Percentiles rank a stretch among this genome's conserved stretches.
Conservation (phyloP, 2,113 vertebrate genomes). For the Pimephales promelas region DNA sequence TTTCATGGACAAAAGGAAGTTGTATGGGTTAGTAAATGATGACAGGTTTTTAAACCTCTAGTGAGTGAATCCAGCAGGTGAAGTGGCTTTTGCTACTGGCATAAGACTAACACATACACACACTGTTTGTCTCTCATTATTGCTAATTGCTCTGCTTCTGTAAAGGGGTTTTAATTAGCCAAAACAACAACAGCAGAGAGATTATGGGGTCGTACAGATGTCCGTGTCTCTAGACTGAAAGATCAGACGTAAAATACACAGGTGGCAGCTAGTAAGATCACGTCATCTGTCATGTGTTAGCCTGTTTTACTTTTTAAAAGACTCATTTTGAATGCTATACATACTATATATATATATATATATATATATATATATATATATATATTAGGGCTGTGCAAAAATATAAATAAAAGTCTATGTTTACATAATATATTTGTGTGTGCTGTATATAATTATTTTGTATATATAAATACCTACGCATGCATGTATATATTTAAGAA, state of each 20-base stretch:
- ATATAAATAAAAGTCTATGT: no score
- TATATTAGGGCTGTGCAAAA: no score
- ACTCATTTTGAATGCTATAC: no score
- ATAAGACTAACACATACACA: neutral
- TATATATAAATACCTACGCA: no score
- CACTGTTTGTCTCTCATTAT: conserved; percentile 30
- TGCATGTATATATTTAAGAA: no score
- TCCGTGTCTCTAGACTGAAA: conserved; percentile 23
- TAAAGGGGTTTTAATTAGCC: conserved; percentile 56
- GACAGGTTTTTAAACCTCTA: no score
- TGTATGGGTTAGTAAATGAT: no score
- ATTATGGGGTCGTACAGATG: conserved; percentile 46
- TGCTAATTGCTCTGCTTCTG: conserved; percentile 50
- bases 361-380: no score
- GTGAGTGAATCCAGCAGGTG: conserved; percentile 33
- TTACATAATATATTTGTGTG: no score
- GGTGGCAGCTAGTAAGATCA: neutral
- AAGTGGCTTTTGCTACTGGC: conserved; percentile 23
- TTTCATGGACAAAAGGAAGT: no score
- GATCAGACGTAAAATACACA: conserved; percentile 8
- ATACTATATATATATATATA: no score
- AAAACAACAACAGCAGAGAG: conserved; percentile 55
- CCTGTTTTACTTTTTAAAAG: neutral
- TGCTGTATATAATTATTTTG: no score
- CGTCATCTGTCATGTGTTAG: neutral